A percentile compares a stretch with the other conserved stretches of the same genome.
Evolutionary conservation across 2,888 invertebrate genomes (phyloP).

Genomic region (Sinodicranocentrus sp.): DNA sequence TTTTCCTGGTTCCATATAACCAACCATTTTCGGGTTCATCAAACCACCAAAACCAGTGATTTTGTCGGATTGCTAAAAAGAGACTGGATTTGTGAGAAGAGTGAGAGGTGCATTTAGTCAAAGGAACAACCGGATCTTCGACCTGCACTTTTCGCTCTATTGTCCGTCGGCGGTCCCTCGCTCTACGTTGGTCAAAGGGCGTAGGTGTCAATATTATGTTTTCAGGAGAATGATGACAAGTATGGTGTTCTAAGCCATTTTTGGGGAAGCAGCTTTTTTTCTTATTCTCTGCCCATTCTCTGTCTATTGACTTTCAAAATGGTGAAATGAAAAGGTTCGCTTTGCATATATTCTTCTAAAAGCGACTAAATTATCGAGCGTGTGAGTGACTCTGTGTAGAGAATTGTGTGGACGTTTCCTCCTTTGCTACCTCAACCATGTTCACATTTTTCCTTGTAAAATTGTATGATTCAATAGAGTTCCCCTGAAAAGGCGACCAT

Average conservation of each 20-base stretch:
- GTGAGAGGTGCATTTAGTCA: conserved; percentile 3
- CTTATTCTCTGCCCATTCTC: not conserved
- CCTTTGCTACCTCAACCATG: too few relatives aligned
- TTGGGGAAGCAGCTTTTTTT: conserved; percentile 68
- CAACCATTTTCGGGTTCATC: too few relatives aligned
- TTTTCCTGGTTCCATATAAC: not conserved
- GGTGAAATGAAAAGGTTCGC: too few relatives aligned
- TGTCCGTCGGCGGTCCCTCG: conserved; percentile 23
- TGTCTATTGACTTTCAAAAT: conserved; percentile 60
- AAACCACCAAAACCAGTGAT: too few relatives aligned
- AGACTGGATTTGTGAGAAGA: not conserved
- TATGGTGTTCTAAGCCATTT: conserved; percentile 69
- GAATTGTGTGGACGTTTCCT: too few relatives aligned
- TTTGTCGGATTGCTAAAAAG: not conserved
- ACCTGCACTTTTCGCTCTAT: not conserved
- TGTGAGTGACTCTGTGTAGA: too few relatives aligned
- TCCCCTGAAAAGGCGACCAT: too few relatives aligned
- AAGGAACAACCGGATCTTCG: conserved; percentile 25
- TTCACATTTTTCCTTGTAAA: too few relatives aligned
- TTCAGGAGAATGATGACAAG: conserved; percentile 70
- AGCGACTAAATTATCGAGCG: too few relatives aligned
- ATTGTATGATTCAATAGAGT: too few relatives aligned
- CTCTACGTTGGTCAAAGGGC: conserved; percentile 64
- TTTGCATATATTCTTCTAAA: too few relatives aligned
- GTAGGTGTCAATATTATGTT: conserved; percentile 70